Conservation (phyloP, 2,888 invertebrate species). For the Cerceris rybyensis region DNA sequence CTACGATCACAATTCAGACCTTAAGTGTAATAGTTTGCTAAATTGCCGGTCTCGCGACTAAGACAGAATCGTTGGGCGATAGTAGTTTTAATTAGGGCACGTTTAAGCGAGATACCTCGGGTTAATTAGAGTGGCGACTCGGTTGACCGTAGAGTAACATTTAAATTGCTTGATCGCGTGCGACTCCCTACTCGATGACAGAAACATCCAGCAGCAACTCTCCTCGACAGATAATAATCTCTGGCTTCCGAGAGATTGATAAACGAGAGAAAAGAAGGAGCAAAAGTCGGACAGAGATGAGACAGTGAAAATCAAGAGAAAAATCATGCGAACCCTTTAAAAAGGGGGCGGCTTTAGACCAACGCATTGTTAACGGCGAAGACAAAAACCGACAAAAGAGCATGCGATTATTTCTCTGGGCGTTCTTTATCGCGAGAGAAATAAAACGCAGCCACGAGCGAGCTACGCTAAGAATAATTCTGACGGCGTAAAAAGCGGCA, state of each 20-base stretch:
- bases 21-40: slow-evolving; percentile 16
- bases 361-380: background rate
- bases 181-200: slow-evolving; percentile 10
- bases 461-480: slow-evolving; percentile 8
- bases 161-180: slow-evolving; percentile 40
- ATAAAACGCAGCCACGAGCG: background rate
- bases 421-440: background rate
- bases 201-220: slow-evolving; percentile 19
- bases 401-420: background rate
- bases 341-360: no score
- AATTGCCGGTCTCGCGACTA: background rate
- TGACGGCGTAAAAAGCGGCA: slow-evolving; percentile 5
- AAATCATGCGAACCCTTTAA: no score
- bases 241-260: background rate
- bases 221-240: background rate
- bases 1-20: background rate
- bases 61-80: slow-evolving; percentile 20
- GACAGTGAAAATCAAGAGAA: no score
- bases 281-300: no score
- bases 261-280: no score
- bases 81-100: slow-evolving; percentile 70
- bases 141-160: slow-evolving; percentile 52
- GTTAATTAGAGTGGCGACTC: slow-evolving; percentile 67
- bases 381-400: background rate
- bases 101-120: slow-evolving; percentile 64